Percentiles rank a stretch among this genome's conserved stretches.
phyloP scores from a whole-genome alignment of 2,888 invertebrate species.

The Ophraella communa region DNA sequence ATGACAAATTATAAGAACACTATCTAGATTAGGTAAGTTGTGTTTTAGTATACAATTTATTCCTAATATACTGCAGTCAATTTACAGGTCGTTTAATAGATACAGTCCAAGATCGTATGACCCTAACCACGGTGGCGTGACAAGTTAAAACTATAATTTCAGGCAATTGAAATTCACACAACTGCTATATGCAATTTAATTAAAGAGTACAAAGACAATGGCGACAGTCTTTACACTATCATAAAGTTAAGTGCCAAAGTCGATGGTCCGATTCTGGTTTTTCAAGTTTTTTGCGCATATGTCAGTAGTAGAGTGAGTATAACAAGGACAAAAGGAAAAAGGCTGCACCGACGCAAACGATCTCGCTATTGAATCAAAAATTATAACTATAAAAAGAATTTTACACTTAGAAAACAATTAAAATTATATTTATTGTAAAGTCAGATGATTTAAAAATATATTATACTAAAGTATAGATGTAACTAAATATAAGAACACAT shows the following conservation, averaged over 20 bases:
- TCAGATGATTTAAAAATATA: too few species aligned
- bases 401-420: not conserved
- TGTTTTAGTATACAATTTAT: too few species aligned
- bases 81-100: not conserved
- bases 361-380: constrained; percentile 21
- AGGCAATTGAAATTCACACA: not conserved
- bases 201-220: constrained; percentile 12
- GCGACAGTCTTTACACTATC: constrained; percentile 20
- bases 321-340: constrained; percentile 27
- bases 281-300: constrained; percentile 42
- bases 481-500: too few species aligned
- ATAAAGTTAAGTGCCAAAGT: constrained; percentile 23
- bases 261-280: constrained; percentile 38
- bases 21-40: too few species aligned
- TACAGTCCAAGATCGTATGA: not conserved
- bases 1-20: too few species aligned
- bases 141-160: not conserved
- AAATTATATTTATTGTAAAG: too few species aligned
- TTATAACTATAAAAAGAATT: constrained; percentile 12
- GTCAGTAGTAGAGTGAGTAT: constrained; percentile 22
- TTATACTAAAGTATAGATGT: too few species aligned
- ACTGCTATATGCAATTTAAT: not conserved
- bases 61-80: too few species aligned
- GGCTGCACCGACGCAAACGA: constrained; percentile 24
- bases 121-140: not conserved